These are phyloP conservation scores for Leptura quadrifasciata DNA, from an alignment of 2,888 invertebrate species.

Conservation along the genomic window DNA sequence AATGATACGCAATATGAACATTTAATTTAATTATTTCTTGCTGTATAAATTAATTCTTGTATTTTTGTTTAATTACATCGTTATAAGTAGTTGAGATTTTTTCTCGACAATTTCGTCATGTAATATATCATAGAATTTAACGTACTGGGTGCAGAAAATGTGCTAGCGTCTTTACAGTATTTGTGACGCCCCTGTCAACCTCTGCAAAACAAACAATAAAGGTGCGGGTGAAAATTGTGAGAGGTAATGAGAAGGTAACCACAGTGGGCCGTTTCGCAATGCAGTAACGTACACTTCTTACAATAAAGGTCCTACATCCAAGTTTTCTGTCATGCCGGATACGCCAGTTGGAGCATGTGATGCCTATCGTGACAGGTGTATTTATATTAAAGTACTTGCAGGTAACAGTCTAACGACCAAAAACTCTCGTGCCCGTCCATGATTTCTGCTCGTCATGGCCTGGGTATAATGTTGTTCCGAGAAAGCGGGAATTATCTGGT, in stretches of 20 bases:
- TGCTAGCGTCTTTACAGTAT: no score
- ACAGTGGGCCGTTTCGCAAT: background rate
- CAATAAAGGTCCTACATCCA: background rate
- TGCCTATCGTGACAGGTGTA: slow-evolving; percentile 11
- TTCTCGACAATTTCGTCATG: no score
- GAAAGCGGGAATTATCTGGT: slow-evolving; percentile 9
- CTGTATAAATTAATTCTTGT: no score
- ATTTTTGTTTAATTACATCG: no score
- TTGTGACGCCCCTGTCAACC: background rate
- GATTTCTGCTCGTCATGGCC: background rate
- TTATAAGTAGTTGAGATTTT: no score
- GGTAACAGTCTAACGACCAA: slow-evolving; percentile 13
- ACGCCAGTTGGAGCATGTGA: slow-evolving; percentile 5
- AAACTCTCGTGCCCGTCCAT: background rate
- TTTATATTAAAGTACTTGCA: slow-evolving; percentile 4
- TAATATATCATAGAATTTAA: no score
- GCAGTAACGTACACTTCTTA: background rate
- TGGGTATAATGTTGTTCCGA: slow-evolving; percentile 7
- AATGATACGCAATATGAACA: no score
- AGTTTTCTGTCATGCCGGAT: slow-evolving; percentile 3
- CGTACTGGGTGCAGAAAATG: no score
- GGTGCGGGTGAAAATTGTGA: slow-evolving; percentile 13
- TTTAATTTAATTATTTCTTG: no score
- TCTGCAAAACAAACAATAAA: background rate
- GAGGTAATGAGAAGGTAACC: background rate